Percentiles rank a stretch among this genome's conserved stretches.
Evolutionary conservation across 1,140 invertebrate species (phyloP).

Genomic region (Drosophila nasuta): DNA sequence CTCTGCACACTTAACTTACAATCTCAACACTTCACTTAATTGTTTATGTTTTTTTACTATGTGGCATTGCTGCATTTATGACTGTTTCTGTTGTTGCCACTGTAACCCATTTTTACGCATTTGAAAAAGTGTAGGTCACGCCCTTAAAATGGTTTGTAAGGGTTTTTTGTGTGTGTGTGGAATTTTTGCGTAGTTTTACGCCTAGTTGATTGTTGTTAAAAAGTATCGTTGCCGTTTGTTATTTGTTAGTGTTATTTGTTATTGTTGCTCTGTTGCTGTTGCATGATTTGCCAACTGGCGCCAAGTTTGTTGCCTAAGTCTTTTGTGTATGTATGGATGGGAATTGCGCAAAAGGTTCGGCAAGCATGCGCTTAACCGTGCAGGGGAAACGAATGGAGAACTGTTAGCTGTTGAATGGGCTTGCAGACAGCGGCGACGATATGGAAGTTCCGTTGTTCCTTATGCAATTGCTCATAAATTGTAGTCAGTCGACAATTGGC

Average conservation of each 20-base stretch:
- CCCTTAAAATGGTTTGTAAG: constrained; percentile 36
- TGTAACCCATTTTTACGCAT: constrained; percentile 59
- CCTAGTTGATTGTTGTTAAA: constrained; percentile 30
- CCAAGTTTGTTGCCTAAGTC: constrained; percentile 79
- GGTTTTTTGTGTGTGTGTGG: constrained; percentile 10
- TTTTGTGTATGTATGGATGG: constrained; percentile 56
- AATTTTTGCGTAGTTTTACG: constrained; percentile 13
- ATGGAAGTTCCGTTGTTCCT: constrained; percentile 43
- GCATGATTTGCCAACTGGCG: constrained; percentile 71
- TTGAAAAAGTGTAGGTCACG: constrained; percentile 45
- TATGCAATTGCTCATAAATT: constrained; percentile 40
- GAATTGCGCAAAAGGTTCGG: constrained; percentile 62
- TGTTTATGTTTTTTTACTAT: neutral
- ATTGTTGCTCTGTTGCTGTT: constrained; percentile 19
- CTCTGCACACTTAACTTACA: neutral
- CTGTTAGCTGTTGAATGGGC: constrained; percentile 24
- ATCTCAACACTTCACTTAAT: neutral
- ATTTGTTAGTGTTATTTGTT: constrained; percentile 2
- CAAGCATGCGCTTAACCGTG: neutral
- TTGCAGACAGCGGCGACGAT: constrained; percentile 17
- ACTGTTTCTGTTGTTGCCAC: constrained; percentile 36
- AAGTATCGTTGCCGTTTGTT: constrained; percentile 12
- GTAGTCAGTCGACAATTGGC: constrained; percentile 10
- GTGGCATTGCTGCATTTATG: too few species aligned
- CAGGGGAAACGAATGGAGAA: constrained; percentile 20